phyloP scores from a whole-genome alignment of 2,797 vertebrate species.

The Chrosomus eos region DNA sequence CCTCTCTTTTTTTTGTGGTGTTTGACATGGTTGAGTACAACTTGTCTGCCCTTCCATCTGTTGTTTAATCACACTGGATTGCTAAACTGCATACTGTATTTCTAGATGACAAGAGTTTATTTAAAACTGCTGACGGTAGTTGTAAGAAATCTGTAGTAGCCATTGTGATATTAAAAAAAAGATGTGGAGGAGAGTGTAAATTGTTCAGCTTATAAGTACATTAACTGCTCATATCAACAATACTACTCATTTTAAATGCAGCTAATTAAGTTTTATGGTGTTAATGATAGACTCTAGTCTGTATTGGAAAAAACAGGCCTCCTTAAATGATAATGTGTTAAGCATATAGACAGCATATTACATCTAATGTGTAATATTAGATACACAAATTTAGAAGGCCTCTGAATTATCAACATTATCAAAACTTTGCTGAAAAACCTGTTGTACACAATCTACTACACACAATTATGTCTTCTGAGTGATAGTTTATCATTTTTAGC shows the following conservation, averaged over 20 bases:
- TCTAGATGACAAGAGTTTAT: not conserved
- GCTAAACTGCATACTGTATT: conserved; percentile 1
- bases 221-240: not conserved
- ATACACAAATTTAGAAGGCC: not conserved
- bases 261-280: not conserved
- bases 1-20: not conserved
- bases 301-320: not conserved
- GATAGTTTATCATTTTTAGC: not conserved
- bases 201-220: not conserved
- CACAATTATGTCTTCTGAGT: not conserved
- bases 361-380: too few relatives aligned
- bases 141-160: not conserved
- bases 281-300: conserved; percentile 10
- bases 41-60: conserved; percentile 10
- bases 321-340: not conserved
- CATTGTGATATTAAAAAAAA: not conserved
- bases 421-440: not conserved
- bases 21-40: conserved; percentile 26
- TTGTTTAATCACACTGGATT: conserved; percentile 6
- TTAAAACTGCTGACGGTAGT: not conserved
- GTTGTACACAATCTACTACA: not conserved
- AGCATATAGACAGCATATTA: not conserved
- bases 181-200: not conserved
- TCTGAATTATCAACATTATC: not conserved
- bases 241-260: not conserved